Conservation (phyloP, 1,140 invertebrate species). For the Palaemon carinicauda region DNA sequence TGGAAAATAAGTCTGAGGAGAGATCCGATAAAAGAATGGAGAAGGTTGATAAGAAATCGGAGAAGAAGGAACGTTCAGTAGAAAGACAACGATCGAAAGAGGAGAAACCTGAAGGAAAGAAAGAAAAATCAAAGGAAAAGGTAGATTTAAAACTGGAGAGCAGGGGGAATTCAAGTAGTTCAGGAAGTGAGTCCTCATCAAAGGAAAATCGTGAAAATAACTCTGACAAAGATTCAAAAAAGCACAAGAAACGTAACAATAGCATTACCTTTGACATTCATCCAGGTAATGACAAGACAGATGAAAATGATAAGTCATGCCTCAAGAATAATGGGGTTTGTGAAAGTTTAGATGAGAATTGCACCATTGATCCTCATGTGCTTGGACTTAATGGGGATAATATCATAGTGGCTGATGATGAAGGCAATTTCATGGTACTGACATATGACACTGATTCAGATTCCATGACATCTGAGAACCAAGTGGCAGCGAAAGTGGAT, state of each 20-base stretch:
- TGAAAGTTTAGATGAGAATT: neutral
- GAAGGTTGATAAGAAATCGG: conserved; percentile 12
- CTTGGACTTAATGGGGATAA: neutral
- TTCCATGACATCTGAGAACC: too few relatives aligned
- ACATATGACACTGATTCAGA: conserved; percentile 2
- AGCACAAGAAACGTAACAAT: neutral
- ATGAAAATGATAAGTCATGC: neutral
- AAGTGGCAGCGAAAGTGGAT: too few relatives aligned
- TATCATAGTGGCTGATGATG: conserved; percentile 29
- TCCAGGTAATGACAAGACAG: neutral
- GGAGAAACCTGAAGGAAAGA: neutral
- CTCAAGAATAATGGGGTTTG: neutral
- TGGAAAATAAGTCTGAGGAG: too few relatives aligned
- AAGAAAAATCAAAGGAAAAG: neutral
- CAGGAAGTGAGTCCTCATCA: neutral
- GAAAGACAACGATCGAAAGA: neutral
- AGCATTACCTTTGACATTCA: neutral
- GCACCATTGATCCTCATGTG: neutral
- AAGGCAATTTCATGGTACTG: conserved; percentile 6
- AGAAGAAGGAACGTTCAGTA: neutral
- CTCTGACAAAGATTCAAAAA: neutral
- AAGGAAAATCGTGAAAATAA: neutral
- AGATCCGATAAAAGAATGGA: conserved; percentile 13
- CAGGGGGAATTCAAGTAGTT: neutral
- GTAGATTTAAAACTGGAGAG: too few relatives aligned